These are phyloP conservation scores for Cydia amplana DNA, from an alignment of 1,140 invertebrate genomes.

Conservation along the genomic window DNA sequence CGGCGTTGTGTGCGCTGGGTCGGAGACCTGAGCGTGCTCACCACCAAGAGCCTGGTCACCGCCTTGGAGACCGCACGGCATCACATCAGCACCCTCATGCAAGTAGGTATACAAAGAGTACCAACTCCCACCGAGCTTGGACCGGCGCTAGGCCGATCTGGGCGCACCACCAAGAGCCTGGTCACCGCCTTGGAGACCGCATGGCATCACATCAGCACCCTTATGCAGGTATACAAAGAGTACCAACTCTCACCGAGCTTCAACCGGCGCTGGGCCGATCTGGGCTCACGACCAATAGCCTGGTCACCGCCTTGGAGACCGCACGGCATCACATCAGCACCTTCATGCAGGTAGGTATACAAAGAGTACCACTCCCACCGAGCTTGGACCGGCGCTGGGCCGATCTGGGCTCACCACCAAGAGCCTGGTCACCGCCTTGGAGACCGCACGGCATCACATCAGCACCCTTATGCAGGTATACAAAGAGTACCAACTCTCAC, in stretches of 20 bases:
- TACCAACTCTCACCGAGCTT: slow-evolving; percentile 34
- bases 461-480: too few species aligned
- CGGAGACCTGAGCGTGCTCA: slow-evolving; percentile 42
- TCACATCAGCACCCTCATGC: neutral
- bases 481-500: too few species aligned
- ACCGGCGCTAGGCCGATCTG: slow-evolving; percentile 40
- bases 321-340: neutral
- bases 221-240: too few species aligned
- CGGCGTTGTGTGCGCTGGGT: slow-evolving; percentile 49
- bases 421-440: slow-evolving; percentile 43
- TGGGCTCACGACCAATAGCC: slow-evolving; percentile 50
- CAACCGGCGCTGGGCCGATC: slow-evolving; percentile 44
- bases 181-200: slow-evolving; percentile 41
- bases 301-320: slow-evolving; percentile 43
- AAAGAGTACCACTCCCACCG: too few species aligned
- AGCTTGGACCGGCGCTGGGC: slow-evolving; percentile 37
- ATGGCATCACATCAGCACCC: neutral
- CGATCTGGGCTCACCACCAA: slow-evolving; percentile 49
- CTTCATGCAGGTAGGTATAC: too few species aligned
- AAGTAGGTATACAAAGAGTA: too few species aligned
- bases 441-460: slow-evolving; percentile 32
- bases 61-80: slow-evolving; percentile 38
- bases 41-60: slow-evolving; percentile 50
- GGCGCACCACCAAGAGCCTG: slow-evolving; percentile 51
- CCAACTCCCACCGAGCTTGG: slow-evolving; percentile 34